Evolutionary conservation across 2,113 vertebrate genomes (phyloP).

Genomic region (Anser cygnoides): DNA sequence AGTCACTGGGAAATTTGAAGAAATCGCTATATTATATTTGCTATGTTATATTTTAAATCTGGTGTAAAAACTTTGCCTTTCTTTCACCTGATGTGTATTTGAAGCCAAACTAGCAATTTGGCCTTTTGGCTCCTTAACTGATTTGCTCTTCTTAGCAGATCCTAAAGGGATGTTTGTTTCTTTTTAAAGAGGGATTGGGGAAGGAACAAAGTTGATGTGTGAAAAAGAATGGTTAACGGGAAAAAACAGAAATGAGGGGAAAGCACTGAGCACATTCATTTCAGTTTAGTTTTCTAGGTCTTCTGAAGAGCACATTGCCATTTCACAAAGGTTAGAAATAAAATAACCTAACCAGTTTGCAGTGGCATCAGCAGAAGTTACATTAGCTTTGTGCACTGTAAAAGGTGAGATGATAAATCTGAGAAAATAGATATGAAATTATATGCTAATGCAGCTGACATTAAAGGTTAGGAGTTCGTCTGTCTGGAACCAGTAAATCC

Average conservation of each 20-base stretch:
- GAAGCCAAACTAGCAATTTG: neutral
- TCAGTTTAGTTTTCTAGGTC: conserved; percentile 62
- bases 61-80: neutral
- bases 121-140: neutral
- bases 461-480: conserved; percentile 65
- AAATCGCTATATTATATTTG: neutral
- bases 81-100: neutral
- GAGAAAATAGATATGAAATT: conserved; percentile 71
- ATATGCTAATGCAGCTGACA: conserved; percentile 69
- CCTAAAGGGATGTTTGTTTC: neutral
- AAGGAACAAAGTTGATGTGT: neutral
- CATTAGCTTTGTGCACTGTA: conserved; percentile 66
- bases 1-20: neutral
- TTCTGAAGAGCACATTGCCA: conserved; percentile 68
- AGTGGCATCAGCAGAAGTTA: conserved; percentile 68
- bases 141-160: neutral
- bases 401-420: conserved; percentile 74
- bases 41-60: neutral
- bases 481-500: conserved; percentile 67
- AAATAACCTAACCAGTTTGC: conserved; percentile 65
- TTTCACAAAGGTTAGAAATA: conserved; percentile 71
- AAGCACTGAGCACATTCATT: conserved; percentile 32
- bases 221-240: neutral
- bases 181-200: neutral
- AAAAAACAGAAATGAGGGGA: neutral